Conservation (phyloP, 1,140 invertebrate genomes). For the Alviniconcha marisindica region DNA sequence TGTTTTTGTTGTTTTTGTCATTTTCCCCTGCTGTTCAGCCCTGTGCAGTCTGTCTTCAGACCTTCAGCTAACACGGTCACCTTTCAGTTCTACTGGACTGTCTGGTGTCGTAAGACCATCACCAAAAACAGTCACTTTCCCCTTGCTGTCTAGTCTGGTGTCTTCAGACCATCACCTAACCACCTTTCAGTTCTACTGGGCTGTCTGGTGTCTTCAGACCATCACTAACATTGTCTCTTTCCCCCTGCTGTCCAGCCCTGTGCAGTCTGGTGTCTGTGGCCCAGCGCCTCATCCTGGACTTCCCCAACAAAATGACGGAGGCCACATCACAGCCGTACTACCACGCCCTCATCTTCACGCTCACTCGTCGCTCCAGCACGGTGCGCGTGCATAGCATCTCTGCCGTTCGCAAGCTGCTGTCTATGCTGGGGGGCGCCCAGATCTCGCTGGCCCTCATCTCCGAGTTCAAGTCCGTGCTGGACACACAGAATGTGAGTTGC, state of each 20-base stretch:
- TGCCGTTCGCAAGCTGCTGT: constrained; percentile 74
- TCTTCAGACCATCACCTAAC: constrained; percentile 82
- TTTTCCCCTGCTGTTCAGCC: too few species aligned
- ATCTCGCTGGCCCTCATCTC: constrained; percentile 79
- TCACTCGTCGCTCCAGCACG: constrained; percentile 76
- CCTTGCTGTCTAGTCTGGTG: too few species aligned
- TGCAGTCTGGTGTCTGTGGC: constrained; percentile 79
- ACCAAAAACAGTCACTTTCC: too few species aligned
- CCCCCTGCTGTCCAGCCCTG: constrained; percentile 69
- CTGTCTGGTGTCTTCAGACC: too few species aligned
- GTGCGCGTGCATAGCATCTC: constrained; percentile 67
- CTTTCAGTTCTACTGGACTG: too few species aligned
- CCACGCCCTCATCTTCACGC: constrained; percentile 81
- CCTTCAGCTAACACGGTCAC: too few species aligned
- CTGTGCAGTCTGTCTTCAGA: too few species aligned
- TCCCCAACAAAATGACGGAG: constrained; percentile 75
- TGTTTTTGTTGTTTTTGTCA: too few species aligned
- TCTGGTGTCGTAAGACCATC: too few species aligned
- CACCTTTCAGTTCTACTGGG: too few species aligned
- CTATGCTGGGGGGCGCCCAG: constrained; percentile 74
- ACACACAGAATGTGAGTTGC: constrained; percentile 78
- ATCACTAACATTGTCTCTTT: too few species aligned
- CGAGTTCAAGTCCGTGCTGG: constrained; percentile 81
- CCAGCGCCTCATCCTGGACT: constrained; percentile 81
- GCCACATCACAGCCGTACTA: constrained; percentile 78